Conservation (phyloP, 1,140 invertebrate species). For the Apis mellifera region Amel_HAv3.1 CM009934.2:10926001-10926500, state of each 20-base stretch:
- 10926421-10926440: constrained; percentile 43
- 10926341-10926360: constrained; percentile 51
- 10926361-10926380: constrained; percentile 32
- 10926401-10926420: constrained; percentile 64
- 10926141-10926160: neutral
- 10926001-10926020: neutral
- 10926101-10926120: neutral
- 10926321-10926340: constrained; percentile 39
- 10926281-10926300: neutral
- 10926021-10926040: constrained; percentile 13
- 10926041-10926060: constrained; percentile 49
- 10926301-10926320: neutral
- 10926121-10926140: neutral
- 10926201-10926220: neutral
- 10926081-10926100: neutral
- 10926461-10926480: constrained; percentile 57
- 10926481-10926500: constrained; percentile 60
- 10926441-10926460: constrained; percentile 36
- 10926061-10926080: constrained; percentile 62
- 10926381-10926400: constrained; percentile 50
- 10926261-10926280: too few relatives aligned
- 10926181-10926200: too few relatives aligned
- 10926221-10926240: constrained; percentile 39
- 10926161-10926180: neutral
- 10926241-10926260: constrained; percentile 22